Conservation (phyloP, 23 tunicate species). For the Styela clava region DNA sequence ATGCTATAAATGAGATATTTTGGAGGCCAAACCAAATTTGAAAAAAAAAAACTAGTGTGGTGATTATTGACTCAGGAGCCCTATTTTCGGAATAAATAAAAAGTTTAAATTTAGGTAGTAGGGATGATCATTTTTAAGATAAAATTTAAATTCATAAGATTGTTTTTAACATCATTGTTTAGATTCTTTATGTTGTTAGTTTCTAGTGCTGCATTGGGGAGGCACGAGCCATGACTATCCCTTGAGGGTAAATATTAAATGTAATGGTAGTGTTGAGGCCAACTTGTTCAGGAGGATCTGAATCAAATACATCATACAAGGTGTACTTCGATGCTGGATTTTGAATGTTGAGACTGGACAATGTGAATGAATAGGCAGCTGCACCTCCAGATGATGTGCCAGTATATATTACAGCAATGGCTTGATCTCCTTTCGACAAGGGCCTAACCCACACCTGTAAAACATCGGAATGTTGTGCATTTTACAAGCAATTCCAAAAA, state of each 20-base stretch:
- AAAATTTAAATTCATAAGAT: too few relatives aligned
- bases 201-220: conserved; percentile 18
- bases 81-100: too few relatives aligned
- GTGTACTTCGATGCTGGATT: conserved; percentile 16
- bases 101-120: too few relatives aligned
- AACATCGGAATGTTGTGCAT: not conserved
- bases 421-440: conserved; percentile 37
- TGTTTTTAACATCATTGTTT: too few relatives aligned
- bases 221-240: conserved; percentile 54
- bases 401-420: conserved; percentile 65
- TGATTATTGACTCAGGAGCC: too few relatives aligned
- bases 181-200: too few relatives aligned
- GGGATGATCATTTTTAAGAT: too few relatives aligned
- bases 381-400: conserved; percentile 56
- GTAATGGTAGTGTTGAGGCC: conserved; percentile 10
- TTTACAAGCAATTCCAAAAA: not conserved
- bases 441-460: conserved; percentile 70
- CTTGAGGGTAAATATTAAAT: conserved; percentile 44
- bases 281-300: conserved; percentile 29
- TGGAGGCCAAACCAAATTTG: too few relatives aligned
- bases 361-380: conserved; percentile 27
- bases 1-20: too few relatives aligned
- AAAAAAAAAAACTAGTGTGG: too few relatives aligned
- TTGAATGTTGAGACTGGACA: conserved; percentile 29
- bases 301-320: conserved; percentile 31